These are phyloP conservation scores for Dasypus novemcinctus DNA, from an alignment of 2,113 vertebrate genomes.

Conservation along the genomic window DNA sequence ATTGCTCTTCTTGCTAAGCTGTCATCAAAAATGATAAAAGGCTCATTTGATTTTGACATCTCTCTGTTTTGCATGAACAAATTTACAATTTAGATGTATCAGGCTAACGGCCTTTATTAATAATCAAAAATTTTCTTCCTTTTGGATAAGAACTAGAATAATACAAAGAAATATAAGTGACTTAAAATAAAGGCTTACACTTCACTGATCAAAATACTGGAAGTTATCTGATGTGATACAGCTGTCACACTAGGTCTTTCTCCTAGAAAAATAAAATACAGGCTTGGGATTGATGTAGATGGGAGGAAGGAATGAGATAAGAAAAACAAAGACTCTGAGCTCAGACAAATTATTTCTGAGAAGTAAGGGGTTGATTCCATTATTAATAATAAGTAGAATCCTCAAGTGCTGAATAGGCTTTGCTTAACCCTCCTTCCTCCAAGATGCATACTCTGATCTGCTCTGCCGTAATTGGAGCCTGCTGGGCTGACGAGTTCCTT, in stretches of 20 bases:
- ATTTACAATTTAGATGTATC: background rate
- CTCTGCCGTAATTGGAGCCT: background rate
- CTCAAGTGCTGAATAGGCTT: background rate
- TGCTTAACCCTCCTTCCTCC: background rate
- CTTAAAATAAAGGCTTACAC: slow-evolving; percentile 14
- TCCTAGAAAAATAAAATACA: background rate
- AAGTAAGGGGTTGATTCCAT: background rate
- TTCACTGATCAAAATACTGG: background rate
- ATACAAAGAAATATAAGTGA: background rate
- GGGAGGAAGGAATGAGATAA: background rate
- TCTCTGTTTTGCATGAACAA: background rate
- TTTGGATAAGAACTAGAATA: background rate
- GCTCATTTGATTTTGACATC: background rate
- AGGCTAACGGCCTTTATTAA: background rate
- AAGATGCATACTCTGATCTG: background rate
- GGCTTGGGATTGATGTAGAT: background rate
- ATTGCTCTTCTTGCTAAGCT: background rate
- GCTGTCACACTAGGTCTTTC: background rate
- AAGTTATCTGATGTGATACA: slow-evolving; percentile 13
- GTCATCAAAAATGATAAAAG: slow-evolving; percentile 4
- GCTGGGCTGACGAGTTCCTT: background rate
- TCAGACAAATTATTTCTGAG: background rate
- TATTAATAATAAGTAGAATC: background rate
- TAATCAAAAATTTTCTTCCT: background rate
- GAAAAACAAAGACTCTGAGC: background rate